Base-by-base conservation (phyloP, 2,113 vertebrate genomes). In the Eolophus roseicapilla region DNA sequence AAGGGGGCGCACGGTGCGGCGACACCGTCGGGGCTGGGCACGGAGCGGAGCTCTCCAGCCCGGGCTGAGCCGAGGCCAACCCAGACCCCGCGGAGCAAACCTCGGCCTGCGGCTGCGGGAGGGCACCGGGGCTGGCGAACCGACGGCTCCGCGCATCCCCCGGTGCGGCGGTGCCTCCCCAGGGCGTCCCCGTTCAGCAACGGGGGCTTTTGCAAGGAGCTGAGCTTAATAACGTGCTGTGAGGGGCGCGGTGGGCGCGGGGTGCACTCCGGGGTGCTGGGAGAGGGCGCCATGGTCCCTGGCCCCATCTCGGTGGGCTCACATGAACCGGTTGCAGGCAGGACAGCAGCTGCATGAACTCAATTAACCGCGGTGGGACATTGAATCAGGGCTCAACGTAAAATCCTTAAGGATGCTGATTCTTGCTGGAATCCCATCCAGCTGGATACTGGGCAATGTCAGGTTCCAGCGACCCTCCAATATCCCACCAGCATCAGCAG, bases 131-230 rank as follows among this genome's bases (percentile, higher is more conserved):
- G 59, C 35, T 37, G 57, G 23, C 7, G 35, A 39, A 17, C 41
- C 27, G 69, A 4, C 5, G 2, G 37, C 78, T 41, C 57, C 14
- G 47, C 68, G 82, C 82, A 76, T 47, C 88, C 67, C 63, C 10
- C 31, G 4, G 17, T 4, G 10, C 64, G 10, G 21, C 11, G 11
- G 24, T 0, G 18, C 7, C 49, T 17, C 14, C 23, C 33, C 43
- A 0, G 20, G 0, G 31, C 1, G 2, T 13, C 33, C 24, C 31
- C 1, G 28, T 2, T 14, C 17, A 2, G 23, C 21, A 11, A 8
- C 28, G 47, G 4, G 6, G 39, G 12, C 3, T 75, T 49, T 3
- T 4, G 12, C 44, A 0, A 64, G 0, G 25, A 59, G 5, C 16
- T 28, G 29, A 28, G 59, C 21, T 35, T 13, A 3, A 0, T 5